Evolutionary conservation across 2,113 vertebrate species (phyloP).

Genomic region (Elanus axillaris): DNA sequence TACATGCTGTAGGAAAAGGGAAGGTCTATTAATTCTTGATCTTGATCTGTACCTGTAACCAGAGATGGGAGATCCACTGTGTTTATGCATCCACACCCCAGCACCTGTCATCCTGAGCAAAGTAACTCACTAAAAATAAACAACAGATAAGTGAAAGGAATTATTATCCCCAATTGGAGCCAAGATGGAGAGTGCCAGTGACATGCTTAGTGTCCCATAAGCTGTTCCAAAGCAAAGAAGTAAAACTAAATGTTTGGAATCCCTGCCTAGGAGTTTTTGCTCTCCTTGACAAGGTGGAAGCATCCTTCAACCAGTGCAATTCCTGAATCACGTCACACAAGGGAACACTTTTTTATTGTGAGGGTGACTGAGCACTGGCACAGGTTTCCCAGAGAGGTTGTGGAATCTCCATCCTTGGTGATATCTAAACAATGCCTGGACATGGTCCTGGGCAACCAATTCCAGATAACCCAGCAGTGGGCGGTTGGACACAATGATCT

Average conservation of each 20-base stretch:
- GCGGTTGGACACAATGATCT: fast-evolving
- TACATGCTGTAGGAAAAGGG: neutral
- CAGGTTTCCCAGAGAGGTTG: neutral
- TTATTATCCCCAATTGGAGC: neutral
- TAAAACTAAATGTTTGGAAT: neutral
- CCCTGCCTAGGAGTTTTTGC: neutral
- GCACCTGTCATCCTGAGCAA: neutral
- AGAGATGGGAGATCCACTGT: neutral
- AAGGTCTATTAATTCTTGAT: neutral
- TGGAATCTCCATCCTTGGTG: neutral
- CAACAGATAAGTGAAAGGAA: neutral
- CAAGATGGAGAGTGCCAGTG: neutral
- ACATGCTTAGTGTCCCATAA: neutral
- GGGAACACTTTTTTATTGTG: neutral
- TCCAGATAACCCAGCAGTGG: neutral
- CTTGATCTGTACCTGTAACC: neutral
- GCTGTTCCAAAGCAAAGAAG: neutral
- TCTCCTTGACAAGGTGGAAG: neutral
- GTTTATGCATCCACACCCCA: neutral
- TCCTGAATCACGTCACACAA: neutral
- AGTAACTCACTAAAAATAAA: neutral
- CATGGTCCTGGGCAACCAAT: neutral
- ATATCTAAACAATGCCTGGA: neutral
- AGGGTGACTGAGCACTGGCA: neutral
- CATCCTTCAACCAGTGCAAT: neutral